Base-by-base conservation (phyloP, 2,797 vertebrate genomes). In the Tiaroga cobitis region DNA sequence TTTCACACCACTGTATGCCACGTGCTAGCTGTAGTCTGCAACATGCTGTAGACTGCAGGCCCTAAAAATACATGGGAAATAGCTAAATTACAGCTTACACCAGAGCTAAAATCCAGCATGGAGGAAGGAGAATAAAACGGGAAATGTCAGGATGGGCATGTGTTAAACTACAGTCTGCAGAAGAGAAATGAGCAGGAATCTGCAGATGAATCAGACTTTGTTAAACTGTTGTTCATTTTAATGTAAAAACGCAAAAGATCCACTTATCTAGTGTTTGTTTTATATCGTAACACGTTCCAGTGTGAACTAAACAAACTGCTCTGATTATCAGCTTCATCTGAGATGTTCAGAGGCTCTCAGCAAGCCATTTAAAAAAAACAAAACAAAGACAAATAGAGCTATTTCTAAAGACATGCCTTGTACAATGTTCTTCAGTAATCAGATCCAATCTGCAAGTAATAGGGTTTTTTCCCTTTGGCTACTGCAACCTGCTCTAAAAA, bases 301-400 rank as follows among this genome's bases (percentile, higher is more conserved):
- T 37, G 74, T 88, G 49, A 54, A 74, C 16, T 39, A 72, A 79
- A 84, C 65, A 86, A 77, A 73, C 41, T 9, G 61, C 24, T 68
- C 16, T 63, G 15, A 61, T 63, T 79, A 77, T 59, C 32, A 73
- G 49, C 56, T 74, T 83, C n/a, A 54, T 77, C 70, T 41, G 37
- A 81, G 34, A 18, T 49, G 21, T 19, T 2, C 54, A 43, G 16
- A 8, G 54, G 43, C 79, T 80, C 63, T 70, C 37, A 7, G 49
- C 43, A 72, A 26, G 13, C 18, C 65, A 46, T 68, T 61, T 67
- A 3, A 70, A 81, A 74, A 51, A 51, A 43, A 85, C 19, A 65
- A n/a, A n/a, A n/a, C 15, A 13, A n/a, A 73, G 7, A 80, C 4
- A 65, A 80, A 79, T 32, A 2, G 49, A 24, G 37, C 65, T 9